These are phyloP conservation scores for Entelurus aequoreus DNA, from an alignment of 2,113 vertebrate species.

Conservation along the genomic window DNA sequence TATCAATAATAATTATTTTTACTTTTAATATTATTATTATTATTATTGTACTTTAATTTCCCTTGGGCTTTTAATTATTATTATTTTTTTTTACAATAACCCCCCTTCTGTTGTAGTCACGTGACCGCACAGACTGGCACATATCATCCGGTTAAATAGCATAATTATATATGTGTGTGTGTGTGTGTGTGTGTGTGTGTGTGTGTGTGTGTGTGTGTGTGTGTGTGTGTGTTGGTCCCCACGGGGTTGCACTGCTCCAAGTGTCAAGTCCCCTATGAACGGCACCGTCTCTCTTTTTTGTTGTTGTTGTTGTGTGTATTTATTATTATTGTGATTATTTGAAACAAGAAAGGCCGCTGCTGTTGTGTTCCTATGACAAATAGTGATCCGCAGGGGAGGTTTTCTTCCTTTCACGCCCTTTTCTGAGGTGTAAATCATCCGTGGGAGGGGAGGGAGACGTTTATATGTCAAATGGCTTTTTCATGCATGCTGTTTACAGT, in stretches of 20 bases:
- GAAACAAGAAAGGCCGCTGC: not conserved
- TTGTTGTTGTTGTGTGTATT: constrained; percentile 8
- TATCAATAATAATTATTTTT: too few relatives aligned
- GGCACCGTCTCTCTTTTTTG: not conserved
- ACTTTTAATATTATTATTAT: too few relatives aligned
- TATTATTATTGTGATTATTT: constrained; percentile 10
- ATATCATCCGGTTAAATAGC: constrained; percentile 63
- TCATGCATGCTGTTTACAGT: not conserved
- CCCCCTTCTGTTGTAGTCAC: too few relatives aligned
- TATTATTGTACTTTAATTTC: constrained; percentile 7
- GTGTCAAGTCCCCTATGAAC: constrained; percentile 51
- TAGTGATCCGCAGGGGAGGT: not conserved
- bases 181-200: not conserved
- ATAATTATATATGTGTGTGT: constrained; percentile 65
- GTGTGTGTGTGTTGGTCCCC: constrained; percentile 45
- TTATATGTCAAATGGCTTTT: constrained; percentile 2
- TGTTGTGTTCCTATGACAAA: not conserved
- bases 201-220: constrained; percentile 5
- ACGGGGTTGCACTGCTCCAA: constrained; percentile 51
- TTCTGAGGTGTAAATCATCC: not conserved
- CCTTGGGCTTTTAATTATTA: constrained; percentile 54
- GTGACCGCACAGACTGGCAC: too few relatives aligned
- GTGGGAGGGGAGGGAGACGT: not conserved
- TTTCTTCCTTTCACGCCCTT: not conserved
- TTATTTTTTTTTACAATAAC: too few relatives aligned